Evolutionary conservation across 2,113 vertebrate genomes (phyloP).

Genomic region (Aegithalos caudatus): DNA sequence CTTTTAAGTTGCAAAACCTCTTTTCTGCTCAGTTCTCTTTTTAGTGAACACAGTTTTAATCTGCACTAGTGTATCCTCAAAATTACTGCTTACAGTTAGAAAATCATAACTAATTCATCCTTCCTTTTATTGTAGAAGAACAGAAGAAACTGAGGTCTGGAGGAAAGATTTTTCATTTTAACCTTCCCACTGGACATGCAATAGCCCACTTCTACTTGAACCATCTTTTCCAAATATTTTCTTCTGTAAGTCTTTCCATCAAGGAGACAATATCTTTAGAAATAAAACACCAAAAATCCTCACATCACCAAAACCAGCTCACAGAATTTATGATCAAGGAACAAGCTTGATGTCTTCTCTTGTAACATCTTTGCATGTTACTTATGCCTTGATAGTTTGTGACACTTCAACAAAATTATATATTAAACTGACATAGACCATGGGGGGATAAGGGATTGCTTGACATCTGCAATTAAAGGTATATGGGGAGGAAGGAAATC

Average conservation of each 20-base stretch:
- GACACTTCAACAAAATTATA: neutral
- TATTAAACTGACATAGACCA: neutral
- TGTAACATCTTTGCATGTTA: neutral
- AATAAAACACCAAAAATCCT: rapidly evolving
- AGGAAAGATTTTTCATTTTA: neutral
- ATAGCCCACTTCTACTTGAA: neutral
- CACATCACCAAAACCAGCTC: neutral
- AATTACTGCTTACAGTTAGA: neutral
- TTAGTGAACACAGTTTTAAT: neutral
- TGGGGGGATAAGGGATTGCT: neutral
- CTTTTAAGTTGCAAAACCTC: neutral
- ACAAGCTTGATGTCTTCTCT: neutral
- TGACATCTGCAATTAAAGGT: neutral
- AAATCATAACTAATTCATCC: neutral
- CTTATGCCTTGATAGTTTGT: neutral
- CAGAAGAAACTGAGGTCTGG: neutral
- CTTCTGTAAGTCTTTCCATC: neutral
- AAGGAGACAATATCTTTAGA: neutral
- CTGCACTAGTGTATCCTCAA: rapidly evolving
- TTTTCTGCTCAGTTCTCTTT: neutral
- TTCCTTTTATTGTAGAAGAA: neutral
- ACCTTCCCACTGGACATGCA: neutral
- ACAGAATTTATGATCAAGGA: neutral
- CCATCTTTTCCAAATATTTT: neutral
- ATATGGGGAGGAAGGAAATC: neutral